Evolutionary conservation across 2,888 invertebrate genomes (phyloP).

Genomic region (Hydrotaea cyrtoneurina): DNA sequence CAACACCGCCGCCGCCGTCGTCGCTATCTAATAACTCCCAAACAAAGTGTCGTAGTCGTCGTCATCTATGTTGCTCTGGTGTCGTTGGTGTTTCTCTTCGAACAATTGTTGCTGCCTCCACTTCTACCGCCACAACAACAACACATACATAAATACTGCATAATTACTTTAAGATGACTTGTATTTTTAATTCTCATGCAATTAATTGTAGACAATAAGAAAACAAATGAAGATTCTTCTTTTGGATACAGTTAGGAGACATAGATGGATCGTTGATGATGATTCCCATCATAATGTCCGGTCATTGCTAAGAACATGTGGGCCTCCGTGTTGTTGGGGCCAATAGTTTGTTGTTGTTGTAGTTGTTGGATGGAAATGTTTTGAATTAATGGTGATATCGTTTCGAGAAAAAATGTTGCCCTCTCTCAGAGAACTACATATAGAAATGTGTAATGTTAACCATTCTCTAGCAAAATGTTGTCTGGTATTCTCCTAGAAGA

Average conservation of each 20-base stretch:
- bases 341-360: too few species aligned
- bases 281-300: slow-evolving; percentile 32
- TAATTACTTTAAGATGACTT: slow-evolving; percentile 29
- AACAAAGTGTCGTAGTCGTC: neutral
- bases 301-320: neutral
- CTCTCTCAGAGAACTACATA: too few species aligned
- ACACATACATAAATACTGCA: neutral
- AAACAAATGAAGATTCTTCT: slow-evolving; percentile 1
- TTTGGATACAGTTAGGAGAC: slow-evolving; percentile 15
- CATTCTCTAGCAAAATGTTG: too few species aligned
- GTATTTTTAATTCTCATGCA: slow-evolving; percentile 37
- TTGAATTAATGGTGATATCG: too few species aligned
- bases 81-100: neutral
- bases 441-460: too few species aligned
- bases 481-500: too few species aligned
- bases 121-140: neutral
- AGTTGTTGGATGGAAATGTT: too few species aligned
- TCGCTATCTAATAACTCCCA: neutral
- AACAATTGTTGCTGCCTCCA: neutral
- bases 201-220: slow-evolving; percentile 15
- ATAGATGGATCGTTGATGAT: neutral
- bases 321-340: neutral
- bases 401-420: too few species aligned
- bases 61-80: neutral
- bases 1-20: too few species aligned